phyloP scores from a whole-genome alignment of 2,888 invertebrate species.

The Pherbina coryleti region DNA sequence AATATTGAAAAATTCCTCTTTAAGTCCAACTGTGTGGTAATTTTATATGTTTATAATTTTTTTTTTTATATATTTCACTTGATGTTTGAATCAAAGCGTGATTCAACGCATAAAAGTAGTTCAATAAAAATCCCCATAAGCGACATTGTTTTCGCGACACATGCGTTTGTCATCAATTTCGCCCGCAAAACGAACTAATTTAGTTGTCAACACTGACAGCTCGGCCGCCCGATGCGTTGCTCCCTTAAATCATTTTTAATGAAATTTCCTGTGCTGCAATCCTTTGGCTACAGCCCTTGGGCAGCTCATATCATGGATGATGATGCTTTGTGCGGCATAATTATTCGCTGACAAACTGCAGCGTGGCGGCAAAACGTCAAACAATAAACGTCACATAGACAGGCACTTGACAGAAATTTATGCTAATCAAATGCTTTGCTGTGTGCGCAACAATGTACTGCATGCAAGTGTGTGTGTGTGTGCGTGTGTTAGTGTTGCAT shows the following conservation, averaged over 20 bases:
- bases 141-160: neutral
- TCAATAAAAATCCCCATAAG: neutral
- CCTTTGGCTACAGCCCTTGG: neutral
- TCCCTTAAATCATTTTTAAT: slow-evolving; percentile 22
- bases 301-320: neutral
- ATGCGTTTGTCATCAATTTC: neutral
- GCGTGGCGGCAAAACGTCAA: neutral
- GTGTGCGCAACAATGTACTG: neutral
- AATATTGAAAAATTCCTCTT: too few relatives aligned
- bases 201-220: slow-evolving; percentile 7
- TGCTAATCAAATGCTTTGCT: slow-evolving; percentile 10
- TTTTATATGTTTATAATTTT: neutral
- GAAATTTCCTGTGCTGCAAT: slow-evolving; percentile 10
- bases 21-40: too few relatives aligned
- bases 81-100: neutral
- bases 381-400: slow-evolving; percentile 1
- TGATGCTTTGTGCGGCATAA: neutral
- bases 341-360: slow-evolving; percentile 11
- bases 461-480: neutral
- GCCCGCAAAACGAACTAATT: slow-evolving; percentile 1
- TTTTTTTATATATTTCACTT: neutral
- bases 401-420: neutral
- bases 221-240: neutral
- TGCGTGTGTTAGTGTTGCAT: neutral
- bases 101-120: neutral